Evolutionary conservation across 2,888 invertebrate species (phyloP), one percentile per base, ranked within the genome.

Genomic region (Sepioteuthis lessoniana): DNA sequence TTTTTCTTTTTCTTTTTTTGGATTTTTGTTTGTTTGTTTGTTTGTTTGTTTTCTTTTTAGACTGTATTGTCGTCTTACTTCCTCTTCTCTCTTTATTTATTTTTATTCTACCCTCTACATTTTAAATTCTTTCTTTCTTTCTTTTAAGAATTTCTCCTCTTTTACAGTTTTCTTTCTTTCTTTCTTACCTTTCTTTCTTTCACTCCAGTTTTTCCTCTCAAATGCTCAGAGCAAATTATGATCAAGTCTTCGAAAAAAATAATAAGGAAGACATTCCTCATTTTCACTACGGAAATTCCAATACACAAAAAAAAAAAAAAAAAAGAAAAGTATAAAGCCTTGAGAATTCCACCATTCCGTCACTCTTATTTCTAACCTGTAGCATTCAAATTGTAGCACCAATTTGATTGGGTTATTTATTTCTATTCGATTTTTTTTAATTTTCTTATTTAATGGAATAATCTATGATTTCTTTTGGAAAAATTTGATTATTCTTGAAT

Each of bases 221-320:
- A 35, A 76, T 76, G 76, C 76, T 76, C 76, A 2, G n/a, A 76
- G n/a, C 76, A 76, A 76, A 76, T 76, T 76, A 76, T n/a, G 76
- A 76, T 76, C n/a, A 35, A 25, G 3, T 4, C 76, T 35, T n/a
- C 13, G 4, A n/a, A 35, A 35, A 76, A 35, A 76, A 76, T 1
- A 76, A n/a, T 16, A 76, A 25, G n/a, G 19, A n/a, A 35, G n/a
- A 19, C 76, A 76, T 76, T 76, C 76, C n/a, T n/a, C n/a, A 76
- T 76, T 76, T 76, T 76, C 76, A 76, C 35, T 35, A 76, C 76
- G 76, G 76, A 76, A 76, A 76, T 76, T 76, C 76, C 76, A 76
- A 76, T 76, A 35, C n/a, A n/a, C 4, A 76, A 76, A 76, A 76
- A 76, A 76, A 42, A 42, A 7, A 42, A 7, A 42, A 42, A 42